Base-by-base conservation (phyloP, 2,888 invertebrate species). In the Volucella bombylans region DNA sequence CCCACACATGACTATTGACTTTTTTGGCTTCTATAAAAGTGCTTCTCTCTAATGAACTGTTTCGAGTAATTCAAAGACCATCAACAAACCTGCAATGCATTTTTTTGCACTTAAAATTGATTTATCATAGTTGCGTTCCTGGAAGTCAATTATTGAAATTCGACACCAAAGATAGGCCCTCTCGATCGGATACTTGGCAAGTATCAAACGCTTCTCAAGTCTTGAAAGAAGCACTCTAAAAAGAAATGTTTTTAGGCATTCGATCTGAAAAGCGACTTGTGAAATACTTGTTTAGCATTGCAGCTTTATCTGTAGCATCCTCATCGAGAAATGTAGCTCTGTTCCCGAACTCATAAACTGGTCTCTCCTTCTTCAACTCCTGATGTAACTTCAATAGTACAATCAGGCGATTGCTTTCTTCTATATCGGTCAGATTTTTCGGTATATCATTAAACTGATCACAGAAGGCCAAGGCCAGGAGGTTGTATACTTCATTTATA, bases 1-100 rank as follows among this genome's bases (percentile, higher is more conserved):
- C 85, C 90, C 90, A 90, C n/a, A 90, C 82, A 11, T 82, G 80
- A 38, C 89, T 90, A 14, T 89, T 89, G 65, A 88, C 89, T 0
- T 41, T 71, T 38, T 74, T 87, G 0, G 89, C 87, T 87, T 89
- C 90, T 80, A 79, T 86, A 55, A 61, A 86, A 8, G 61, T 31
- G 31, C 4, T 31, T 31, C 31, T 31, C 6, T 6, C 6, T 31
- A 6, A 62, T 4, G 88, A 57, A 14, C 6, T 41, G 12, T 31
- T 38, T 6, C 9, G 4, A 47, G 4, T 12, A n/a, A 31, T 43
- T 23, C n/a, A 4, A 41, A 12, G 4, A 15, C 3, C 2, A 1
- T n/a, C 1, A 9, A 43, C 12, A 61, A 45, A 79, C 78, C 78
- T 4, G 15, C 45, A 65, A 47, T 14, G 18, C 64, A 15, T 14